A percentile compares a stretch with the other conserved stretches of the same genome.
phyloP scores from a whole-genome alignment of 1,140 invertebrate species.

The Penaeus chinensis region DNA sequence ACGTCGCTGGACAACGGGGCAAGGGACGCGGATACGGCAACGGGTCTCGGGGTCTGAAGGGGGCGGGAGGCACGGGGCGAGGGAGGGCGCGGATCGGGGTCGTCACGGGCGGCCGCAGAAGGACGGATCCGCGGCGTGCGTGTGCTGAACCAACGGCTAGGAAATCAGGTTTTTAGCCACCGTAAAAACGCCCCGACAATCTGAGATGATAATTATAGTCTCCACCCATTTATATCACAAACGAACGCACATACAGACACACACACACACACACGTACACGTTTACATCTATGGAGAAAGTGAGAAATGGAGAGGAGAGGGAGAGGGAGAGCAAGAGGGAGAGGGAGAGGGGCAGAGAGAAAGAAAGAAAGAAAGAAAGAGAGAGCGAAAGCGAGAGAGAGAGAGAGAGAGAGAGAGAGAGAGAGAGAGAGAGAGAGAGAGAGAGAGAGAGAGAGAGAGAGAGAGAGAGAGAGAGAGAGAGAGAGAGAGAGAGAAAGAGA shows the following conservation, averaged over 20 bases:
- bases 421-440: neutral
- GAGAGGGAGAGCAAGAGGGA: conserved; percentile 1
- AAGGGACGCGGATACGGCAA: too few relatives aligned
- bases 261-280: conserved; percentile 1
- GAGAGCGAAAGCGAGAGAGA: neutral
- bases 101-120: too few relatives aligned
- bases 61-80: too few relatives aligned
- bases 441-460: neutral
- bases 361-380: neutral
- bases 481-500: neutral
- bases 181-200: too few relatives aligned
- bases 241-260: conserved; percentile 19
- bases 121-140: too few relatives aligned
- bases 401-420: neutral
- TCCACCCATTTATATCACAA: neutral
- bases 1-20: too few relatives aligned
- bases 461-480: neutral
- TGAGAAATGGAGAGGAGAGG: neutral
- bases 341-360: neutral
- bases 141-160: too few relatives aligned
- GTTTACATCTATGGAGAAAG: neutral
- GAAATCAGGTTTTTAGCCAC: too few relatives aligned
- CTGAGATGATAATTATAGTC: too few relatives aligned
- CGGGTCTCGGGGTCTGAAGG: too few relatives aligned
- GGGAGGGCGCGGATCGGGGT: too few relatives aligned